Percentiles rank a stretch among this genome's conserved stretches.
Conservation (phyloP, 2,113 vertebrate genomes). For the Pelobates fuscus region DNA sequence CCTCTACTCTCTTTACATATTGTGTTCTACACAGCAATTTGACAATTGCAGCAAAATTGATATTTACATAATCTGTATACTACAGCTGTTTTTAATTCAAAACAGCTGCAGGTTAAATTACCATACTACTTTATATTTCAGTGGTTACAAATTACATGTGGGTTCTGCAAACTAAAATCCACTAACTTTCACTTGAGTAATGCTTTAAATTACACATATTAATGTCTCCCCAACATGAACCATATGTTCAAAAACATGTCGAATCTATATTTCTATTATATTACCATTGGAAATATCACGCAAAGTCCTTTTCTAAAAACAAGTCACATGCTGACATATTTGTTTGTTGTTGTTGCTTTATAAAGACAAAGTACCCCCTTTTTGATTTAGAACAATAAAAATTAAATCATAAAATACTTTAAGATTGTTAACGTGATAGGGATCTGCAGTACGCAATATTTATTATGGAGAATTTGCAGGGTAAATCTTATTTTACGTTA, state of each 20-base stretch:
- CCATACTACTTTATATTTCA: conserved; percentile 4
- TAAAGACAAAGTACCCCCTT: too few species aligned
- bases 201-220: not conserved
- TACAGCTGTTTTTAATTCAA: conserved; percentile 79
- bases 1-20: conserved; percentile 72
- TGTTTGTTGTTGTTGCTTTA: too few species aligned
- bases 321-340: too few species aligned
- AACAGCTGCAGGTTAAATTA: conserved; percentile 73
- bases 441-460: too few species aligned
- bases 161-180: conserved; percentile 9
- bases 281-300: too few species aligned
- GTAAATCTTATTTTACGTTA: too few species aligned
- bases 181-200: conserved; percentile 8
- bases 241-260: not conserved
- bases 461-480: too few species aligned
- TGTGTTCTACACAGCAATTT: conserved; percentile 78
- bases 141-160: conserved; percentile 10
- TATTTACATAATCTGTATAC: conserved; percentile 77
- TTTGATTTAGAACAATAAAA: too few species aligned
- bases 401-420: too few species aligned
- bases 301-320: too few species aligned
- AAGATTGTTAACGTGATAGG: too few species aligned
- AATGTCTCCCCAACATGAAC: not conserved
- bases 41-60: conserved; percentile 77
- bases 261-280: too few species aligned